These are phyloP conservation scores for Crocuta crocuta DNA, from an alignment of 2,113 vertebrate species.

Conservation along the genomic window DNA sequence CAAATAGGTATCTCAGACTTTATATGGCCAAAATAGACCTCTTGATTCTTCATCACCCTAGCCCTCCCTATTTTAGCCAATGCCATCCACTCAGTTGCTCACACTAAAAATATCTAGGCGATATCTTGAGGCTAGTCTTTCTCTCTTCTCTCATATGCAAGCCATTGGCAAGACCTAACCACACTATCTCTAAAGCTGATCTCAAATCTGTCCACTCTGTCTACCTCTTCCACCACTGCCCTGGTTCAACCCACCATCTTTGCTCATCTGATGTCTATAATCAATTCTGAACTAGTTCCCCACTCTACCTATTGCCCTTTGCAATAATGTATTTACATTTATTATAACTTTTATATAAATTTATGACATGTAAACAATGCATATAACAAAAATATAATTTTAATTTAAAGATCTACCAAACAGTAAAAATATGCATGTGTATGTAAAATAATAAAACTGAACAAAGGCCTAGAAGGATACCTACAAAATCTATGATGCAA, in stretches of 20 bases:
- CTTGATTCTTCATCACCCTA: not conserved
- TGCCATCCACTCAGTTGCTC: not conserved
- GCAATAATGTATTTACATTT: not conserved
- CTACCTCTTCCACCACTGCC: no score
- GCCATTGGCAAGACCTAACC: not conserved
- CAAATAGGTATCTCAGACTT: not conserved
- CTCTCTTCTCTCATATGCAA: not conserved
- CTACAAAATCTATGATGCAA: not conserved
- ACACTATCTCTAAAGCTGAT: not conserved
- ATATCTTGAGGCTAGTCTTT: not conserved
- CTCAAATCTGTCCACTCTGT: not conserved
- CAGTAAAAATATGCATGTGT: not conserved
- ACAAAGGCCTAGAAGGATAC: not conserved
- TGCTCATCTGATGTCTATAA: not conserved
- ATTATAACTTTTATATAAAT: not conserved
- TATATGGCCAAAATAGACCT: not conserved
- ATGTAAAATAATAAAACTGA: slow-evolving; percentile 2
- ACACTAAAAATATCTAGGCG: not conserved
- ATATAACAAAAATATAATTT: not conserved
- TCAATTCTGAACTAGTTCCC: not conserved
- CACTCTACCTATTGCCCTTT: not conserved
- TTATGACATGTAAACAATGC: not conserved
- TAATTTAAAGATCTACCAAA: not conserved
- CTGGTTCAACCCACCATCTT: not conserved
- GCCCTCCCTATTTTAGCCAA: not conserved